These are phyloP conservation scores for Microctonus brassicae DNA, from an alignment of 2,888 invertebrate species.

Conservation along the genomic window DNA sequence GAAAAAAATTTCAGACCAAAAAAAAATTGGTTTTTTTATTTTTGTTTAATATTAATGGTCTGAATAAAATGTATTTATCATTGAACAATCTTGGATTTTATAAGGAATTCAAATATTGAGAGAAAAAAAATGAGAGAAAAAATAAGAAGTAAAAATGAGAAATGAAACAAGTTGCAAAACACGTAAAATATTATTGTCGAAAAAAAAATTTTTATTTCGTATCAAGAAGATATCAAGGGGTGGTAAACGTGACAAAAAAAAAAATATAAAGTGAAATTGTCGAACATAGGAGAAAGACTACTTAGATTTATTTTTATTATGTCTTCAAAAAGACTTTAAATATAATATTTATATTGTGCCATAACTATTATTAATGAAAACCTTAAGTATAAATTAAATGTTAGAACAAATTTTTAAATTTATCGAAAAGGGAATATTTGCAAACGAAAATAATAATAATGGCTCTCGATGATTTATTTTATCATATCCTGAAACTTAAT, in stretches of 20 bases:
- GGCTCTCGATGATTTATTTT: not conserved
- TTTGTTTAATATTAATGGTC: conserved; percentile 50
- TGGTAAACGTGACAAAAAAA: conserved; percentile 50
- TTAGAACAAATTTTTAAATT: conserved; percentile 62
- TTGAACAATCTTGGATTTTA: not conserved
- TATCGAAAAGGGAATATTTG: conserved; percentile 62
- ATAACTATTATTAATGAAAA: conserved; percentile 67
- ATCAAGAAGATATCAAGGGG: conserved; percentile 50
- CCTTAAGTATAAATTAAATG: conserved; percentile 68
- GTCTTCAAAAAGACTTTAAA: conserved; percentile 69
- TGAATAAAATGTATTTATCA: not conserved
- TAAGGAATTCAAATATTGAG: conserved; percentile 34
- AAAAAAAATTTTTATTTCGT: conserved; percentile 42
- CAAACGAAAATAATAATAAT: conserved; percentile 45
- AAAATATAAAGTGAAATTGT: conserved; percentile 56
- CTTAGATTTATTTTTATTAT: conserved; percentile 70
- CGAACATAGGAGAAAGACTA: conserved; percentile 67
- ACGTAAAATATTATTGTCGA: conserved; percentile 26
- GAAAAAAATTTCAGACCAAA: conserved; percentile 4
- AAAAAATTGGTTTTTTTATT: conserved; percentile 39
- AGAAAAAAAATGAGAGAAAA: conserved; percentile 44
- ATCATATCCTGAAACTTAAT: not conserved
- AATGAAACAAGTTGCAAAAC: conserved; percentile 47
- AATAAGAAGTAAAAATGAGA: conserved; percentile 48
- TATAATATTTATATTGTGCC: conserved; percentile 69